phyloP scores from a whole-genome alignment of 2,888 invertebrate species.

The Caenorhabditis uteleia region DNA sequence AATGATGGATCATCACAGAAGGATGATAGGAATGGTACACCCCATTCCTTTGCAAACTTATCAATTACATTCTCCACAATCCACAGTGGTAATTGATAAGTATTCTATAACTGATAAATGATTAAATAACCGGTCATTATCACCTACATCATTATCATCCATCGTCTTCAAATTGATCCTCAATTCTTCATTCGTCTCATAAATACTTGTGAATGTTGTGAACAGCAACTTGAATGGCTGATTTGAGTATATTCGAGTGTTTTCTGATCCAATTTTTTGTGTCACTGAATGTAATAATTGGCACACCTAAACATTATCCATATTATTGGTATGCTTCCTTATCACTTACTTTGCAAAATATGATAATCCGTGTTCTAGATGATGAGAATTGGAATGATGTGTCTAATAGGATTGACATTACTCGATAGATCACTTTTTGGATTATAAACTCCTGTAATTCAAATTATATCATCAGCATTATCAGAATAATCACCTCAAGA shows the following conservation, averaged over 20 bases:
- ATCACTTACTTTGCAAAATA: conserved; percentile 40
- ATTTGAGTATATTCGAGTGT: conserved; percentile 66
- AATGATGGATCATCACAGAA: conserved; percentile 51
- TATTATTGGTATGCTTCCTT: too few relatives aligned
- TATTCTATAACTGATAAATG: conserved; percentile 19
- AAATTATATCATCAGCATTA: neutral
- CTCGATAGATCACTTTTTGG: conserved; percentile 79
- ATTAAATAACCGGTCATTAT: neutral
- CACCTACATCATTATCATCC: neutral
- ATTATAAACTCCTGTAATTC: conserved; percentile 82
- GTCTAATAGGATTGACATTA: conserved; percentile 29
- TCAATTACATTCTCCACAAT: conserved; percentile 43
- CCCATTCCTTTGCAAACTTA: conserved; percentile 50
- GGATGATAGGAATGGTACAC: conserved; percentile 51
- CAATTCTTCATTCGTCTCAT: conserved; percentile 46
- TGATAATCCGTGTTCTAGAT: conserved; percentile 28
- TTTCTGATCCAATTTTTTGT: conserved; percentile 73
- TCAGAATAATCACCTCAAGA: conserved; percentile 76
- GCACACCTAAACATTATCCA: too few relatives aligned
- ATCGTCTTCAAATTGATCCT: conserved; percentile 6
- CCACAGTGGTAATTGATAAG: conserved; percentile 42
- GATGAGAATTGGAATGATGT: conserved; percentile 38
- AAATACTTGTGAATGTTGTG: conserved; percentile 53
- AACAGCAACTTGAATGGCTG: conserved; percentile 58
- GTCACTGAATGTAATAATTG: conserved; percentile 72